Conservation (phyloP, 2,113 vertebrate genomes). For the Lampris megalopsis region DNA sequence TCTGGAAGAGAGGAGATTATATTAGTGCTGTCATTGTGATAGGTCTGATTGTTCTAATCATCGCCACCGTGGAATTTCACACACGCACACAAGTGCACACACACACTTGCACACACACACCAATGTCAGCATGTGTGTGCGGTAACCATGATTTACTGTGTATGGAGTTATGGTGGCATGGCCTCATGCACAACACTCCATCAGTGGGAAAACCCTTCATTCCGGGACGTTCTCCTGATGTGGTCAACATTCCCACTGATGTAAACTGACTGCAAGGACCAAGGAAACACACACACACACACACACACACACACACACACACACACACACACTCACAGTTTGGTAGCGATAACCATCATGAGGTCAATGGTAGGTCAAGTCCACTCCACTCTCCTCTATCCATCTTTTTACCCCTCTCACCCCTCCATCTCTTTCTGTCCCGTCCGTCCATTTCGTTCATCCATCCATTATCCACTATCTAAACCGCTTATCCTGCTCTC, state of each 20-base stretch:
- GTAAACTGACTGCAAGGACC: constrained; percentile 2
- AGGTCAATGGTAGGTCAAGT: no score
- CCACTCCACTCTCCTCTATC: neutral
- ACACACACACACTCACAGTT: no score
- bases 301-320: no score
- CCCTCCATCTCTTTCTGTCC: neutral
- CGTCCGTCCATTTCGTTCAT: neutral
- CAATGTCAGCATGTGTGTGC: no score
- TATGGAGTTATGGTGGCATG: neutral
- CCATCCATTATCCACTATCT: no score
- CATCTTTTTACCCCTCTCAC: neutral
- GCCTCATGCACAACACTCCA: constrained; percentile 1
- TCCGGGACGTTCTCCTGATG: no score
- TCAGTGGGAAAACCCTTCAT: constrained; percentile 1
- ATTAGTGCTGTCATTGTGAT: constrained; percentile 1
- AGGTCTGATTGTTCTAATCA: constrained; percentile 14
- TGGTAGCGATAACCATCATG: no score
- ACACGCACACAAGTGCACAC: no score
- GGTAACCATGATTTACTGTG: constrained; percentile 17
- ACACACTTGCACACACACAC: no score
- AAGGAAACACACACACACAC: no score
- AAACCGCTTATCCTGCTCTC: no score
- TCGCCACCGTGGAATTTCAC: neutral
- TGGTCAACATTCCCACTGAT: neutral
- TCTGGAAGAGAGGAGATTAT: no score